Evolutionary conservation across 2,797 vertebrate genomes (phyloP).

Genomic region (Chlorospingus flavigularis): DNA sequence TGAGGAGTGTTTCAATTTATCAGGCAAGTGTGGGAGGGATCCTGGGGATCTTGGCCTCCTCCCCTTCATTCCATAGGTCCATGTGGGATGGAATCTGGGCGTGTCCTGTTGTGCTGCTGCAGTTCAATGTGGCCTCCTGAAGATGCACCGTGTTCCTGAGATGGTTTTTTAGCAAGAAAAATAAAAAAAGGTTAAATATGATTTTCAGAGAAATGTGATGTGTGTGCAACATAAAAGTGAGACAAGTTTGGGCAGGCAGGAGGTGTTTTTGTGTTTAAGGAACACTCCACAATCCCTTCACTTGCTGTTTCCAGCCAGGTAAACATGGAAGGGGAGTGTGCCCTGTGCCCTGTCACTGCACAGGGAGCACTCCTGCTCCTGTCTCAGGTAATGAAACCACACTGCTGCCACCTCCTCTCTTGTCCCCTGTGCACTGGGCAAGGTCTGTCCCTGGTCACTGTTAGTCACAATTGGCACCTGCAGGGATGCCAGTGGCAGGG

Average conservation of each 20-base stretch:
- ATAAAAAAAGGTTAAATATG: background rate
- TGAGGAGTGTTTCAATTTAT: background rate
- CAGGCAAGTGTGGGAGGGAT: background rate
- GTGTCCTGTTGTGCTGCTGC: background rate
- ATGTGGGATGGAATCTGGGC: background rate
- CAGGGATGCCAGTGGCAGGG: background rate
- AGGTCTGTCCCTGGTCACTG: background rate
- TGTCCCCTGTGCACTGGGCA: background rate
- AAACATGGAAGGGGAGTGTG: background rate
- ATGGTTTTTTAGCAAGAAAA: background rate
- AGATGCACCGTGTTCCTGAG: accelerated
- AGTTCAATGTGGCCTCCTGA: background rate
- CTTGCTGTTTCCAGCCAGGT: background rate
- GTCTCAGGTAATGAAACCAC: background rate
- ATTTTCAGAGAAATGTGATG: background rate
- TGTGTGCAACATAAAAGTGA: background rate
- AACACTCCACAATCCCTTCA: background rate
- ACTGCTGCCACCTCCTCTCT: background rate
- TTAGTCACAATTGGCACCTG: background rate
- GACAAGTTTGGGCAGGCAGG: background rate
- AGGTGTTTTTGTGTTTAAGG: background rate
- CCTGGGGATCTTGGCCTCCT: constrained; percentile 1
- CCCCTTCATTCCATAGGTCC: background rate
- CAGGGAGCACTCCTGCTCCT: background rate
- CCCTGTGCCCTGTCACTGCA: background rate